A percentile compares a stretch with the other conserved stretches of the same genome.
These are phyloP conservation scores for Rotaria magnacalcarata DNA, from an alignment of 2,888 invertebrate species.

Conservation along the genomic window DNA sequence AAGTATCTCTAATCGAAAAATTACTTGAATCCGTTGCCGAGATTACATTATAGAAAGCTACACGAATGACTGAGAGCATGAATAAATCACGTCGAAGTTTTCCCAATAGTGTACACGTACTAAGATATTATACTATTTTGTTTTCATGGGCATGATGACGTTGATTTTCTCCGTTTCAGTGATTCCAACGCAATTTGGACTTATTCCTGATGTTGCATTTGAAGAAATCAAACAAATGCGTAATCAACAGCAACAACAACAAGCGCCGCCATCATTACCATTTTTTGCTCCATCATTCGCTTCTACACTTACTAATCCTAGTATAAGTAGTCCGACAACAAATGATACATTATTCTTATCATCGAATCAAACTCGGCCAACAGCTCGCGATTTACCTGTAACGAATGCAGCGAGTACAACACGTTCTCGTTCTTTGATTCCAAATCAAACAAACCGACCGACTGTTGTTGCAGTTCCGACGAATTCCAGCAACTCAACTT, in stretches of 20 bases:
- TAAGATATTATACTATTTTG: too few species aligned
- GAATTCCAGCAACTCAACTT: background rate
- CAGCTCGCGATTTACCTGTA: background rate
- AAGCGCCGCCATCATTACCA: background rate
- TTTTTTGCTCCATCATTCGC: constrained; percentile 4
- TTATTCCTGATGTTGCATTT: constrained; percentile 1
- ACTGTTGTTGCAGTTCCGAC: background rate
- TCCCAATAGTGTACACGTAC: too few species aligned
- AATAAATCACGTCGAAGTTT: too few species aligned
- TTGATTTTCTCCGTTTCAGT: background rate
- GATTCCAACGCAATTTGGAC: constrained; percentile 1
- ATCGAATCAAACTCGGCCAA: background rate
- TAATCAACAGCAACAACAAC: background rate
- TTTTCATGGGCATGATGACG: too few species aligned
- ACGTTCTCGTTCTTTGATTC: background rate
- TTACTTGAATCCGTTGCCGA: too few species aligned
- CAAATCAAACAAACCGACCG: background rate
- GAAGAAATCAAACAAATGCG: background rate
- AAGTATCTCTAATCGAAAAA: too few species aligned
- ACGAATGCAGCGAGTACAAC: background rate
- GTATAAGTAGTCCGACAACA: background rate
- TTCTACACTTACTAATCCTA: background rate
- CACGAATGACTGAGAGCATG: too few species aligned
- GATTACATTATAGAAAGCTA: too few species aligned
- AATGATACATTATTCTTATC: background rate